These are phyloP conservation scores for Megalops atlanticus DNA, from an alignment of 2,113 vertebrate genomes.

Conservation along the genomic window DNA sequence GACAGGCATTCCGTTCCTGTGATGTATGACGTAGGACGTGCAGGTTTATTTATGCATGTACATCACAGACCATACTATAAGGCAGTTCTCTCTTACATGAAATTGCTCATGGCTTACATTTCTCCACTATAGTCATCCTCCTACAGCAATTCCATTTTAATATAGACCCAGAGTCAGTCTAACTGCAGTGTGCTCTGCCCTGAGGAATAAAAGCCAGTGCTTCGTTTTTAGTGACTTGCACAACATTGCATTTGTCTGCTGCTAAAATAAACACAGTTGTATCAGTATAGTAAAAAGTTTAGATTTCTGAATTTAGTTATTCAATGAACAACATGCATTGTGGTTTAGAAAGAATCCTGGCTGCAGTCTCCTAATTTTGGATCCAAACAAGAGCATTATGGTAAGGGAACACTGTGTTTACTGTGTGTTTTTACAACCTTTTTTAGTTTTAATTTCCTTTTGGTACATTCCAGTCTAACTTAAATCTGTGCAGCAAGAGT, in stretches of 20 bases:
- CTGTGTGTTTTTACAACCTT: background rate
- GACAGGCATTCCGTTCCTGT: background rate
- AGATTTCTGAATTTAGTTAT: background rate
- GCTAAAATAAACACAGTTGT: too few species aligned
- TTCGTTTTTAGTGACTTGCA: too few species aligned
- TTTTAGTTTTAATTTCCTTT: background rate
- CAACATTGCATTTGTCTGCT: too few species aligned
- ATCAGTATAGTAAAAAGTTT: too few species aligned
- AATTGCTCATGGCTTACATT: background rate
- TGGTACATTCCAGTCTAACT: background rate
- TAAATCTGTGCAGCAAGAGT: background rate
- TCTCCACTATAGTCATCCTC: background rate
- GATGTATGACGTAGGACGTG: background rate
- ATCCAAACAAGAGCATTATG: background rate
- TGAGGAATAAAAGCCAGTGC: too few species aligned
- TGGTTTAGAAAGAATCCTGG: background rate
- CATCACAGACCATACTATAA: background rate
- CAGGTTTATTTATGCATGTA: background rate
- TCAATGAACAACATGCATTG: background rate
- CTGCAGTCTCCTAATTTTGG: background rate
- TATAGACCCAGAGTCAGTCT: background rate
- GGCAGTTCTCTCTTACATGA: background rate
- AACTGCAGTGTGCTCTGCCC: background rate
- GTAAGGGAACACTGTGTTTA: background rate
- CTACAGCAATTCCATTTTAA: background rate